Percentiles rank a stretch among this genome's conserved stretches.
These are phyloP conservation scores for Hydroisotoma schaefferi DNA, from an alignment of 2,888 invertebrate species.

Conservation along the genomic window DNA sequence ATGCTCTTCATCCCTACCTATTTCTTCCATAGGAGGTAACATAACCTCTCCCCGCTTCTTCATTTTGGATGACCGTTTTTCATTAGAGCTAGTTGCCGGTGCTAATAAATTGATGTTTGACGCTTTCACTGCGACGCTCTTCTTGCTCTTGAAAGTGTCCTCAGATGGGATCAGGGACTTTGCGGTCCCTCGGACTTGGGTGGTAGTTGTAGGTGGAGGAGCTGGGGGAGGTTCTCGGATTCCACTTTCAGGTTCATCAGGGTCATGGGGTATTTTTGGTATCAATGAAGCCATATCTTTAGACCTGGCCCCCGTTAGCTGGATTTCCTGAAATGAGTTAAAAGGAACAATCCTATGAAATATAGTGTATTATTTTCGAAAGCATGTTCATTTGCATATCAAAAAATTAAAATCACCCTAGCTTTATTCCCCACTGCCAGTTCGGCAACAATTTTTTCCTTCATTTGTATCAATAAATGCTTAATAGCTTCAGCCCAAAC, in stretches of 20 bases:
- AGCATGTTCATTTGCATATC: too few relatives aligned
- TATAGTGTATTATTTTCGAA: too few relatives aligned
- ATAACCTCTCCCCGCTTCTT: slow-evolving; percentile 31
- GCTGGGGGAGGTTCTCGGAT: slow-evolving; percentile 13
- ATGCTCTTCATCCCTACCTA: slow-evolving; percentile 18
- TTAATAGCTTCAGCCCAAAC: slow-evolving; percentile 43
- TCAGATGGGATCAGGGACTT: too few relatives aligned
- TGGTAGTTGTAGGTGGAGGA: slow-evolving; percentile 8
- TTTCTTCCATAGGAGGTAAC: slow-evolving; percentile 27
- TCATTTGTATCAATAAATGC: slow-evolving; percentile 17
- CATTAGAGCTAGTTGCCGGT: not conserved
- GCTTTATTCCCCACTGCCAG: slow-evolving; percentile 15
- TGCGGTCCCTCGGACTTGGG: not conserved
- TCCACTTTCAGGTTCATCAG: not conserved
- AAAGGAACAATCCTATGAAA: not conserved
- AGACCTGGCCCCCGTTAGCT: slow-evolving; percentile 28
- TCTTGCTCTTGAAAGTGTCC: not conserved
- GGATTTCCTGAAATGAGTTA: slow-evolving; percentile 18
- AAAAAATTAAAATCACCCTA: slow-evolving; percentile 3
- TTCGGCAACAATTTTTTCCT: slow-evolving; percentile 18
- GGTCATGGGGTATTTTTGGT: not conserved
- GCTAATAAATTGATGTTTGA: not conserved
- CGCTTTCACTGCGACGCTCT: not conserved
- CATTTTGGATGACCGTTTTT: slow-evolving; percentile 20
- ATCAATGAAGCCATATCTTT: slow-evolving; percentile 23